These are phyloP conservation scores for Ceyx melanurus DNA, from an alignment of 2,113 vertebrate genomes.

Conservation along the genomic window DNA sequence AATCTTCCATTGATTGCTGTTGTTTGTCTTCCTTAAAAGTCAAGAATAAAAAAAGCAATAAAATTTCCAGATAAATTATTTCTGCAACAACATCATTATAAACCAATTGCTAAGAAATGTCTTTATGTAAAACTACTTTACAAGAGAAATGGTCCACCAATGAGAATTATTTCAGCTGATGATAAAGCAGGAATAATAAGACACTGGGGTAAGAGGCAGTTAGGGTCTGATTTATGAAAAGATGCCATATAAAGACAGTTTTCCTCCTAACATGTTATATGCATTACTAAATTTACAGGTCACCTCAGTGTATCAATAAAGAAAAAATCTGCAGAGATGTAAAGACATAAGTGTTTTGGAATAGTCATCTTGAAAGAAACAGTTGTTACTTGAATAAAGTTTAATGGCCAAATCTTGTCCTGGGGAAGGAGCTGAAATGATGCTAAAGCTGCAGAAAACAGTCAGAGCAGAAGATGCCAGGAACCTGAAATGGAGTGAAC, in stretches of 20 bases:
- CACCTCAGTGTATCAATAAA: not conserved
- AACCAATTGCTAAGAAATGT: not conserved
- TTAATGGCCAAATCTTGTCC: not conserved
- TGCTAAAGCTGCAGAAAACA: not conserved
- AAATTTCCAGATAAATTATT: slow-evolving; percentile 11
- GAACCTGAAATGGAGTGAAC: not conserved
- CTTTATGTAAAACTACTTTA: slow-evolving; percentile 34
- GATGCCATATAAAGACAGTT: not conserved
- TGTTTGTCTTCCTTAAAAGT: slow-evolving; percentile 9
- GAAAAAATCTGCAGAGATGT: not conserved
- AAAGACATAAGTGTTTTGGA: not conserved
- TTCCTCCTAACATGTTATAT: not conserved
- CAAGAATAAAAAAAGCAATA: not conserved
- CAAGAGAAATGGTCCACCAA: slow-evolving; percentile 43
- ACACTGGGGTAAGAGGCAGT: slow-evolving; percentile 6
- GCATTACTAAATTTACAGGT: slow-evolving; percentile 4
- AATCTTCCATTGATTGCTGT: not conserved
- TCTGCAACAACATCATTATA: slow-evolving; percentile 44
- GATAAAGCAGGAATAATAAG: slow-evolving; percentile 36
- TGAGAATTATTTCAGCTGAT: slow-evolving; percentile 21
- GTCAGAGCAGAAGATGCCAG: not conserved
- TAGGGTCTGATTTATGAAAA: slow-evolving; percentile 56
- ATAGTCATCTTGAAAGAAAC: not conserved
- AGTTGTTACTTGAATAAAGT: not conserved
- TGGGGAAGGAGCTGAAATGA: not conserved